A percentile compares a stretch with the other conserved stretches of the same genome.
phyloP scores from a whole-genome alignment of 2,888 invertebrate species.

The Drosophila glabriapex region DNA sequence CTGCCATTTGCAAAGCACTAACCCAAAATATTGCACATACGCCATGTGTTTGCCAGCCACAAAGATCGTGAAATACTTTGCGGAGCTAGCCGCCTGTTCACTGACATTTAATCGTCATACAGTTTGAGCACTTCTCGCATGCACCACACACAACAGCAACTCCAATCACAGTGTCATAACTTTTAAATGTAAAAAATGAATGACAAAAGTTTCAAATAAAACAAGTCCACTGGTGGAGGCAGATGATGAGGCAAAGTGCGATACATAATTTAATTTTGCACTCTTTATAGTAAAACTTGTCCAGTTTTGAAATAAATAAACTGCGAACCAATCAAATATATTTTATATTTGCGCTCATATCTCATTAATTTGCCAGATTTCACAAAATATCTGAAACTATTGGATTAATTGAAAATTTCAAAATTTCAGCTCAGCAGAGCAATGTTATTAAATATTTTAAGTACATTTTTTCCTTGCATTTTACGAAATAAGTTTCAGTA shows the following conservation, averaged over 20 bases:
- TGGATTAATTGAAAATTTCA: background rate
- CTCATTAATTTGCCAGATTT: background rate
- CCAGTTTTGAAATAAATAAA: background rate
- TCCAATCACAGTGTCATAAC: slow-evolving; percentile 45
- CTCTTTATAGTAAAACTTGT: background rate
- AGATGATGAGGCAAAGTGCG: background rate
- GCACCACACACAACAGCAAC: slow-evolving; percentile 12
- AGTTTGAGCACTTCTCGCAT: slow-evolving; percentile 13
- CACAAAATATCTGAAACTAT: background rate
- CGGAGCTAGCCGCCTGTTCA: slow-evolving; percentile 13
- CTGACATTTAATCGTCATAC: slow-evolving; percentile 41
- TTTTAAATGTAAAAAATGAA: slow-evolving; percentile 29
- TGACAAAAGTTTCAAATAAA: slow-evolving; percentile 1
- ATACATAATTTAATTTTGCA: background rate
- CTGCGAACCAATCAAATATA: background rate
- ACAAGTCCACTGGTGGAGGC: slow-evolving; percentile 25
- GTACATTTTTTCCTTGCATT: background rate
- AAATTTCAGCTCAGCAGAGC: no score
- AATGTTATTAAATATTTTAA: no score
- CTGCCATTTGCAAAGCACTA: slow-evolving; percentile 42
- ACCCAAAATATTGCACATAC: slow-evolving; percentile 62
- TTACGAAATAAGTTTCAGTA: background rate
- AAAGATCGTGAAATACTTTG: slow-evolving; percentile 38
- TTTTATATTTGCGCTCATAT: background rate
- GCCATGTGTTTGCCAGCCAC: slow-evolving; percentile 33